Base-by-base conservation (phyloP, 1,140 invertebrate species). In the Panagrolaimus sp. region DNA sequence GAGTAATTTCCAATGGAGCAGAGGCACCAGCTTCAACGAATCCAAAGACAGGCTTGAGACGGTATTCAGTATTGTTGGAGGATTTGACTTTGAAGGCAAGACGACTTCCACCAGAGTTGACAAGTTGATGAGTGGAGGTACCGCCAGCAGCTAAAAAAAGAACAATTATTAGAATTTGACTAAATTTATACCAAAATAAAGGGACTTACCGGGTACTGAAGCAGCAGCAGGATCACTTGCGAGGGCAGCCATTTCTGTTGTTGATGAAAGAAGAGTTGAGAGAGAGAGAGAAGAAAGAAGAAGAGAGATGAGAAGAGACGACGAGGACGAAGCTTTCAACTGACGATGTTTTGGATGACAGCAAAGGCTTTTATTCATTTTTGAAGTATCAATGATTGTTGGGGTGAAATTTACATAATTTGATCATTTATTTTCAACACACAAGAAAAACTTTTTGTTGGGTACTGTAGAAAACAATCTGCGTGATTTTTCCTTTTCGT, bases 11-110 rank as follows among this genome's bases (percentile, higher is more conserved):
- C 15, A 78, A 14, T 17, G 68, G 32, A 15, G 69, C 58, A 15
- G 69, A 12, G 17, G 69, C 74, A 44, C 71, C 65, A 46, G 77
- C 71, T 63, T 76, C 71, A 45, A 78, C 68, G 72, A 80, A 78
- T 67, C 74, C 73, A 66, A 72, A 76, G 52, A 76, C 73, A 26
- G 74, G 69, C 43, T 73, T 72, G 58, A 80, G 47, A 48, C 77
- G 77, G 62, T 78, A 80, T 48, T 80, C 66, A 21, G 68, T 79
- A 65, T 80, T 77, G 76, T 78, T 78, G 15, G 77, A 75, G 5
- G 78, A 80, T 64, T 78, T 74, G 62, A 78, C 67, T 71, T 78
- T 80, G 78, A 80, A 79, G 45, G 75, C 71, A 15, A 77, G 64
- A 43, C 74, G 74, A 32, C 55, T 43, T 15, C 47, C 70, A 43